Percentiles rank a stretch among this genome's conserved stretches.
Evolutionary conservation across 2,888 invertebrate genomes (phyloP).

Genomic region (Tortricodes alternella): DNA sequence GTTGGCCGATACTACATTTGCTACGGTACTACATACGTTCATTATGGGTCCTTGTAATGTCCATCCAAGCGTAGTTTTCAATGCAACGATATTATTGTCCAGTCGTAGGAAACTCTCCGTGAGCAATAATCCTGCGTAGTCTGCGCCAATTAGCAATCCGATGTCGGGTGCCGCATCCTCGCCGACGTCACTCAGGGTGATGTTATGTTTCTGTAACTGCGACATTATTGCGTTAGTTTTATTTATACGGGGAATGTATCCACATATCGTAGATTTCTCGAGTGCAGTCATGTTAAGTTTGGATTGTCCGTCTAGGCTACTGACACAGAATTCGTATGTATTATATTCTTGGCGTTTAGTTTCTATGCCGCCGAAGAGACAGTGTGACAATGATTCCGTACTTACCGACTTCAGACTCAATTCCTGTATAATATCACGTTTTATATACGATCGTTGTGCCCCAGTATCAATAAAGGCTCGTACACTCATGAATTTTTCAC

Average conservation of each 20-base stretch:
- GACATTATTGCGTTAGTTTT: background rate
- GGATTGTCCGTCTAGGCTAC: background rate
- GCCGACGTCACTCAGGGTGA: constrained; percentile 5
- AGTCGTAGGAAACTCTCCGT: background rate
- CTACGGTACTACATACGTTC: background rate
- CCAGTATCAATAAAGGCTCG: background rate
- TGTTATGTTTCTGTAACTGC: constrained; percentile 4
- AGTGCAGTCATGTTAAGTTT: background rate
- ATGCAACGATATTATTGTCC: background rate
- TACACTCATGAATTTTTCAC: background rate
- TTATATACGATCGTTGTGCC: background rate
- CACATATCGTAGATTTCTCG: background rate
- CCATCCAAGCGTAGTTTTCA: background rate
- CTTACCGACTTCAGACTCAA: background rate
- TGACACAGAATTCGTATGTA: background rate
- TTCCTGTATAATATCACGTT: background rate
- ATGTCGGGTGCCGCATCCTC: background rate
- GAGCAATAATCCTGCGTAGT: constrained; percentile 1
- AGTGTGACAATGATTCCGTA: background rate
- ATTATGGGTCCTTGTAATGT: background rate
- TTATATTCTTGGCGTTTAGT: background rate
- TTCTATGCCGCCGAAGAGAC: background rate
- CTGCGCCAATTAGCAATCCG: constrained; percentile 1
- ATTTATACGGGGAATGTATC: background rate
- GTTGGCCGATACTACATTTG: background rate